Conservation (phyloP, 2,888 invertebrate species). For the Pseudococcus viburni region DNA sequence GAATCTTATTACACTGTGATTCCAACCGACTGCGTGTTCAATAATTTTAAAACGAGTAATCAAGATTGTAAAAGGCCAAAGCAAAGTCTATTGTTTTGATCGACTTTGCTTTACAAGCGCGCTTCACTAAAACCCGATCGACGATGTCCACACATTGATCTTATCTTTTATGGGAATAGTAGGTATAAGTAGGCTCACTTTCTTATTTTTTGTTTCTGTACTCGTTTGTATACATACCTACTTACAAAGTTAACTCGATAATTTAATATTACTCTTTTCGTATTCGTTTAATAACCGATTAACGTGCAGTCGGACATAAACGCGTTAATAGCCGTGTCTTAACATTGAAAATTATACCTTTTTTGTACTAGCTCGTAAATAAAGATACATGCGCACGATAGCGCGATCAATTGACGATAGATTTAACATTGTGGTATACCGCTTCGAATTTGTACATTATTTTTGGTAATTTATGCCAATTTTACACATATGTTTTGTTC, state of each 20-base stretch:
- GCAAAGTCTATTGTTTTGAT: conserved; percentile 31
- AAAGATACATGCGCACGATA: conserved; percentile 29
- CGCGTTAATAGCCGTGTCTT: conserved; percentile 7
- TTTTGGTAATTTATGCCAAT: too few species aligned
- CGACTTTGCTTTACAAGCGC: background rate
- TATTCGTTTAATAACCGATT: conserved; percentile 19
- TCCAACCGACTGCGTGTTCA: background rate
- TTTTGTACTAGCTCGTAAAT: background rate
- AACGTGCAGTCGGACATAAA: conserved; percentile 2
- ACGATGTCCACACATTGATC: conserved; percentile 14
- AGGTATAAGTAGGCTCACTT: conserved; percentile 24
- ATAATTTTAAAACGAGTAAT: background rate
- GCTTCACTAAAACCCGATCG: conserved; percentile 30
- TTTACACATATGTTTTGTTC: too few species aligned
- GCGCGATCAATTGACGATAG: conserved; percentile 20
- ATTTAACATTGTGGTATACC: background rate
- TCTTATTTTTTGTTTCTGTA: background rate
- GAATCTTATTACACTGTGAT: background rate
- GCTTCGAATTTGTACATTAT: too few species aligned
- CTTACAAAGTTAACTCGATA: conserved; percentile 28
- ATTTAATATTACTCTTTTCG: conserved; percentile 38
- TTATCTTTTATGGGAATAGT: conserved; percentile 26
- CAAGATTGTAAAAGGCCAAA: background rate
- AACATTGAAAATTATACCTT: conserved; percentile 36
- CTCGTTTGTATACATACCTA: background rate